Percentiles rank a stretch among this genome's conserved stretches.
These are phyloP conservation scores for Alauda arvensis DNA, from an alignment of 2,797 vertebrate species.

Conservation along the genomic window DNA sequence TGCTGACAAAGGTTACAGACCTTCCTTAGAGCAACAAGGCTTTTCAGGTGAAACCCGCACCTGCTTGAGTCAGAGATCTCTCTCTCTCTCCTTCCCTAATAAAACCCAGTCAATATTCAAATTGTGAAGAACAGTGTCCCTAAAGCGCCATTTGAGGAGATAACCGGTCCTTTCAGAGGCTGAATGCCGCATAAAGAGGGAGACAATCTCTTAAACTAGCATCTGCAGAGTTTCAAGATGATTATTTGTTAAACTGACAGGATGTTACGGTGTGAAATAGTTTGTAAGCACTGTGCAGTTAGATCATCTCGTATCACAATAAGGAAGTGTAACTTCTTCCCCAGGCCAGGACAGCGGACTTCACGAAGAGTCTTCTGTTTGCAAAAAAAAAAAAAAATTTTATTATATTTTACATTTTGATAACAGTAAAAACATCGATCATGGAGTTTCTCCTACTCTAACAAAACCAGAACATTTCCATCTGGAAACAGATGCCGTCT, in stretches of 20 bases:
- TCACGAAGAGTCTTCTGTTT: neutral
- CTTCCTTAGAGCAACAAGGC: neutral
- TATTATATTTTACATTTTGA: neutral
- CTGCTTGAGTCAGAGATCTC: neutral
- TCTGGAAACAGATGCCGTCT: neutral
- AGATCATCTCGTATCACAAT: neutral
- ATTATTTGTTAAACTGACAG: neutral
- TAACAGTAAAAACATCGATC: neutral
- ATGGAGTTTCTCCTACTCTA: neutral
- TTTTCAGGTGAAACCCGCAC: neutral
- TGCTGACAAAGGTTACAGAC: neutral
- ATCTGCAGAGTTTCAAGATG: neutral
- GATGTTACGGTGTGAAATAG: conserved; percentile 25
- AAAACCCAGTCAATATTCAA: neutral
- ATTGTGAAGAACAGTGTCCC: neutral
- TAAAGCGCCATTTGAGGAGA: rapidly evolving
- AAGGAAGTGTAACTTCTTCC: conserved; percentile 39
- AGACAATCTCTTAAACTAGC: neutral
- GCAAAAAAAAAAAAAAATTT: neutral
- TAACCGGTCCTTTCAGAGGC: neutral
- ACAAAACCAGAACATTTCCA: neutral
- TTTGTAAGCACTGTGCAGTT: neutral
- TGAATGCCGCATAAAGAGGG: neutral
- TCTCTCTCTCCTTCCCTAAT: neutral
- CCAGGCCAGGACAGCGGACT: neutral